Evolutionary conservation across 2,888 invertebrate species (phyloP).

Genomic region (Heliconius erato): DNA sequence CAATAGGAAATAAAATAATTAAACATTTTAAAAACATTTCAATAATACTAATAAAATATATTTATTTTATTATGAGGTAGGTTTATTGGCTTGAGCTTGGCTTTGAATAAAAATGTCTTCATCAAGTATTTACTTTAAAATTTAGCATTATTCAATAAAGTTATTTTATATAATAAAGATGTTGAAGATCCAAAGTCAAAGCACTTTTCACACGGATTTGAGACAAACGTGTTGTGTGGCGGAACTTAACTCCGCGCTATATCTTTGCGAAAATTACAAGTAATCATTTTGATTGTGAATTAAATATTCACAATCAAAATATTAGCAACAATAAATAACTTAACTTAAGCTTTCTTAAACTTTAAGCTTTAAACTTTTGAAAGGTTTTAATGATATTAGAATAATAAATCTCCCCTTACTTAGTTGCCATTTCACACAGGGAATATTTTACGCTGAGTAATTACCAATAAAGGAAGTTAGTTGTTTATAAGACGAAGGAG

Average conservation of each 20-base stretch:
- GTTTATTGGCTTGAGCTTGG: too few relatives aligned
- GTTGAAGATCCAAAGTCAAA: too few relatives aligned
- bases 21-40: too few relatives aligned
- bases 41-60: too few relatives aligned
- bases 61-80: too few relatives aligned
- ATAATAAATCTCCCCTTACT: constrained; percentile 61
- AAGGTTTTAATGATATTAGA: constrained; percentile 59
- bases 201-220: too few relatives aligned
- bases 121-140: too few relatives aligned
- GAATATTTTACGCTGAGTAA: constrained; percentile 79
- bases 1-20: too few relatives aligned
- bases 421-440: constrained; percentile 66
- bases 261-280: not conserved
- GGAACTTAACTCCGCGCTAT: not conserved
- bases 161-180: too few relatives aligned
- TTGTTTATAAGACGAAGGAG: constrained; percentile 59
- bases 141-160: too few relatives aligned
- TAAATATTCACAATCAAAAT: not conserved
- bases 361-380: constrained; percentile 42
- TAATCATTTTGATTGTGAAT: too few relatives aligned
- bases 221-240: not conserved
- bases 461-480: constrained; percentile 75
- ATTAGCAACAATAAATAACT: constrained; percentile 25
- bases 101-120: too few relatives aligned
- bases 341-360: constrained; percentile 29